Conservation (phyloP, 2,888 invertebrate genomes). For the Aphidoletes aphidimyza region DNA sequence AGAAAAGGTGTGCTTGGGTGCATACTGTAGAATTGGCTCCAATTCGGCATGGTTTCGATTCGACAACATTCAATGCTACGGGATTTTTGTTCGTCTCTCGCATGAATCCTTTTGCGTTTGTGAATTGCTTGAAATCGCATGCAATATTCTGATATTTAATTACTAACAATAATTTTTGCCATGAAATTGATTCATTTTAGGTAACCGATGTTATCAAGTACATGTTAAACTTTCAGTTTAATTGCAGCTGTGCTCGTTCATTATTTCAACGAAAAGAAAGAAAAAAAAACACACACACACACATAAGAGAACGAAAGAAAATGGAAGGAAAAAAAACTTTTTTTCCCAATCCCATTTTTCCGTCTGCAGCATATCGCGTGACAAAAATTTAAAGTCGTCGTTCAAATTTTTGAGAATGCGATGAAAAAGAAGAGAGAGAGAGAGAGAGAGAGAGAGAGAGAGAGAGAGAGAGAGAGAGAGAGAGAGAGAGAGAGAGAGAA, state of each 20-base stretch:
- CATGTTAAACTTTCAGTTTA: conserved; percentile 53
- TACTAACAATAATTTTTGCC: not conserved
- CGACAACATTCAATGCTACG: not conserved
- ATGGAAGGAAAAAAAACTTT: conserved; percentile 26
- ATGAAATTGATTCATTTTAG: conserved; percentile 51
- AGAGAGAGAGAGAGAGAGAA: not conserved
- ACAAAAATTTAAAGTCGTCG: conserved; percentile 40
- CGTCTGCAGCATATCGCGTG: conserved; percentile 36
- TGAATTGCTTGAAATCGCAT: not conserved
- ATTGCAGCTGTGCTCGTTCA: conserved; percentile 52
- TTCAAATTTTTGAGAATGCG: not conserved
- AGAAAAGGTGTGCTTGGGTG: too few relatives aligned
- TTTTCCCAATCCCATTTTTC: conserved; percentile 13
- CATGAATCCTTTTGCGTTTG: not conserved
- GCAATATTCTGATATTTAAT: not conserved
- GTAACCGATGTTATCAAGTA: not conserved
- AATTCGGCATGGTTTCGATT: too few relatives aligned
- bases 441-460: not conserved
- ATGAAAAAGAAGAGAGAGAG: too few relatives aligned
- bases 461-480: not conserved
- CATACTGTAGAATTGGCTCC: too few relatives aligned
- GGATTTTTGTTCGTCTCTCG: not conserved
- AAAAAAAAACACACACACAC: too few relatives aligned
- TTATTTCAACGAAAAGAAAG: too few relatives aligned
- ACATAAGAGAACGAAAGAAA: not conserved